phyloP scores from a whole-genome alignment of 2,888 invertebrate species.

The Ctenicera cuprea region DNA sequence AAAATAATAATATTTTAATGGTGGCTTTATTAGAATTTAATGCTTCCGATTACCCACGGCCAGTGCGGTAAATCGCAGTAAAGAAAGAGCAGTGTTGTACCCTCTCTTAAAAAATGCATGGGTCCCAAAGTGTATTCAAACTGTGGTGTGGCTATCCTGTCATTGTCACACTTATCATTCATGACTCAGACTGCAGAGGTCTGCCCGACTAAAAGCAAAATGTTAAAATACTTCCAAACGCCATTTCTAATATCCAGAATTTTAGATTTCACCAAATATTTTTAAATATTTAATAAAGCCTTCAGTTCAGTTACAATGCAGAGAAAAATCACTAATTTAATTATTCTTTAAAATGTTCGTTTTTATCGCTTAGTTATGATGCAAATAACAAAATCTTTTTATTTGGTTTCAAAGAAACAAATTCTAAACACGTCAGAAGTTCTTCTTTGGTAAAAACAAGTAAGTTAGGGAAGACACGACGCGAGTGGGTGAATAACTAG shows the following conservation, averaged over 20 bases:
- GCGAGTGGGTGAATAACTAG: conserved; percentile 39
- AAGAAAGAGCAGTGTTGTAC: conserved; percentile 54
- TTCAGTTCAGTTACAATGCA: neutral
- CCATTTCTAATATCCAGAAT: conserved; percentile 33
- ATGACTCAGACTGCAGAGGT: conserved; percentile 55
- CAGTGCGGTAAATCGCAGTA: conserved; percentile 31
- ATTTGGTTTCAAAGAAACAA: conserved; percentile 9
- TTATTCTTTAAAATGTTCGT: neutral
- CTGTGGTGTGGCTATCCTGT: conserved; percentile 60
- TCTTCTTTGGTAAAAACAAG: conserved; percentile 43
- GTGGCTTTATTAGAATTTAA: conserved; percentile 1
- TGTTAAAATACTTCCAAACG: conserved; percentile 35
- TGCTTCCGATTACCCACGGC: conserved; percentile 3
- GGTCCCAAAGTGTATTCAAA: conserved; percentile 61
- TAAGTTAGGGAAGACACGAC: conserved; percentile 37
- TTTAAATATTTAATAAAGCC: too few relatives aligned
- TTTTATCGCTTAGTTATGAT: neutral
- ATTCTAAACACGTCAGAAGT: conserved; percentile 41
- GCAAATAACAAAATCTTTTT: conserved; percentile 33
- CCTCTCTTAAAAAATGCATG: conserved; percentile 61
- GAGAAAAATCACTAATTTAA: neutral
- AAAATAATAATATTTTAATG: conserved; percentile 27
- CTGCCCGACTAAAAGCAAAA: conserved; percentile 37
- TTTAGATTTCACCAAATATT: too few relatives aligned
- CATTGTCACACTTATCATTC: conserved; percentile 63